These are phyloP conservation scores for Bombylius discolor DNA, from an alignment of 2,888 invertebrate species.

Conservation along the genomic window DNA sequence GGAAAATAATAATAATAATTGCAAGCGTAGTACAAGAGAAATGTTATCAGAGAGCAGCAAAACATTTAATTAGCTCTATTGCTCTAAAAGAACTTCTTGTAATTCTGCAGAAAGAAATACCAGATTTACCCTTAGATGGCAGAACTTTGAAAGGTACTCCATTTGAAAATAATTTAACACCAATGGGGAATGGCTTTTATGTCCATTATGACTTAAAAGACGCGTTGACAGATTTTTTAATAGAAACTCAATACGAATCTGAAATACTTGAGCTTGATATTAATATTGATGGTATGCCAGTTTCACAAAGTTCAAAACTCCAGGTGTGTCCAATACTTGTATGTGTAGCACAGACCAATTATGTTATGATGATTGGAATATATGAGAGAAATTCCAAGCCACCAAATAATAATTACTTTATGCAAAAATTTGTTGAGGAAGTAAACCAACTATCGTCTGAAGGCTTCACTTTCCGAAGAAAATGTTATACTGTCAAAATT, in stretches of 20 bases:
- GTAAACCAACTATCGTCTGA: slow-evolving; percentile 2
- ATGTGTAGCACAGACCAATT: slow-evolving; percentile 3
- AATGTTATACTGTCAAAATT: slow-evolving; percentile 6
- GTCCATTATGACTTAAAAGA: slow-evolving; percentile 11
- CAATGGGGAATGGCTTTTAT: slow-evolving; percentile 5
- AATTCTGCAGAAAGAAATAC: no score
- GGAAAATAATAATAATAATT: no score
- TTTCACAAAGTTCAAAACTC: slow-evolving; percentile 8
- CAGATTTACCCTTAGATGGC: no score
- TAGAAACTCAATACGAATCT: neutral
- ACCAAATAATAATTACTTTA: slow-evolving; percentile 5
- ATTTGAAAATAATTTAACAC: no score
- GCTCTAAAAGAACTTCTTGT: no score
- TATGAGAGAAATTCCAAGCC: neutral
- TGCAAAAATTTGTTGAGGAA: slow-evolving; percentile 8
- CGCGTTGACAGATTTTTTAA: slow-evolving; percentile 7
- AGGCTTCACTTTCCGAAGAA: slow-evolving; percentile 2
- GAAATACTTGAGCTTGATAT: slow-evolving; percentile 5
- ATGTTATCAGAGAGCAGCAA: no score
- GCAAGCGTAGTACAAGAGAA: no score
- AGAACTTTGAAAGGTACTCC: no score
- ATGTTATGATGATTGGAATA: slow-evolving; percentile 1
- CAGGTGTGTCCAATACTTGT: slow-evolving; percentile 10
- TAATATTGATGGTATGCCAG: slow-evolving; percentile 8
- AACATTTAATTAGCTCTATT: no score